Percentiles rank a stretch among this genome's conserved stretches.
Evolutionary conservation across 2,113 vertebrate genomes (phyloP).

Genomic region (Paradoxurus hermaphroditus): DNA sequence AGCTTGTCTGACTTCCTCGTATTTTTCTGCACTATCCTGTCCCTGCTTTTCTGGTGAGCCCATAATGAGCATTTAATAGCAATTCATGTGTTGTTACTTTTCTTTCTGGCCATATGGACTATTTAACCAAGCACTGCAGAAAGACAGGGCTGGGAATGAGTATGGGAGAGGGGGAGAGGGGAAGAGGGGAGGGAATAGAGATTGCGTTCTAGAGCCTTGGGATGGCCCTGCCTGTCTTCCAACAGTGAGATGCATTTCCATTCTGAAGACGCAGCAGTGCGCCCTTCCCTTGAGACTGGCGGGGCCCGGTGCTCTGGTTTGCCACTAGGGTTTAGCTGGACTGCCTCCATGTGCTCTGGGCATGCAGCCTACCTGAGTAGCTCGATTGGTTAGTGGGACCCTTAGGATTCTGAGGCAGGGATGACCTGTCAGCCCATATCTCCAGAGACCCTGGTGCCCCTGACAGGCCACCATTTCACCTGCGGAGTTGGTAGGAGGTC

Average conservation of each 20-base stretch:
- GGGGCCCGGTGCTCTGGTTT: not conserved
- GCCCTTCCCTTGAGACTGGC: not conserved
- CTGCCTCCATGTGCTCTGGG: not conserved
- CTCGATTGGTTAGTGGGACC: not conserved
- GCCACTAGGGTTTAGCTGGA: accelerated
- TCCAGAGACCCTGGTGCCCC: not conserved
- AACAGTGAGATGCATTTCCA: accelerated
- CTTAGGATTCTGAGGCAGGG: not conserved
- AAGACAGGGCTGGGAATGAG: not conserved
- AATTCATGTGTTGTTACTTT: not conserved
- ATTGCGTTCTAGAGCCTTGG: not conserved
- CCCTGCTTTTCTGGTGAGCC: not conserved
- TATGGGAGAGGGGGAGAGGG: not conserved
- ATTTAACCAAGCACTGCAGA: not conserved
- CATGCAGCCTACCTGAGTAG: not conserved
- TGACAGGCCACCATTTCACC: not conserved
- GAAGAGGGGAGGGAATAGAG: not conserved
- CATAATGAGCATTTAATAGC: not conserved
- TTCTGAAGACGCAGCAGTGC: not conserved
- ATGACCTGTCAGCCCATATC: not conserved
- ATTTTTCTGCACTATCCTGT: not conserved
- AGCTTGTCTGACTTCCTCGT: not conserved
- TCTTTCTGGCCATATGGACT: not conserved
- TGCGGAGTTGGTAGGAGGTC: not conserved
- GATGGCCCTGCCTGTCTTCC: not conserved